phyloP scores from a whole-genome alignment of 1,140 invertebrate genomes.

The Pseudobourletiella spinata region DNA sequence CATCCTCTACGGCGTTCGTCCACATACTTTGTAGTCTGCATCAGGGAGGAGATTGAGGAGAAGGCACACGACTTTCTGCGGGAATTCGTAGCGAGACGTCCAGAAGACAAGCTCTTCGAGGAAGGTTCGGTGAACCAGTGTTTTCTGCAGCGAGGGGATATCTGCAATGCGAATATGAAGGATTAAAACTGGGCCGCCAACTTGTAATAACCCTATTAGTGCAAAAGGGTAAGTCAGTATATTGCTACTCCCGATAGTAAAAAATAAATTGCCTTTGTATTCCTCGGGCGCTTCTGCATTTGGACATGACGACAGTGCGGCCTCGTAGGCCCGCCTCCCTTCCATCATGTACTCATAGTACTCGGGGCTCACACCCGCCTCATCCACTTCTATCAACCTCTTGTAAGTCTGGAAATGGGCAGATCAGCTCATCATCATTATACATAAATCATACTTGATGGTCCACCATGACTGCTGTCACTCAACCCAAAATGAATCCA shows the following conservation, averaged over 20 bases:
- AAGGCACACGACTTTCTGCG: constrained; percentile 89
- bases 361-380: constrained; percentile 45
- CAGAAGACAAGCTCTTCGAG: constrained; percentile 95
- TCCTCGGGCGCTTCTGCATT: constrained; percentile 73
- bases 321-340: constrained; percentile 65
- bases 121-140: constrained; percentile 73
- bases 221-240: too few relatives aligned
- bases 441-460: neutral
- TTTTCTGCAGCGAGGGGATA: constrained; percentile 67
- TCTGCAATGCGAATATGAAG: constrained; percentile 46
- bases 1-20: constrained; percentile 1
- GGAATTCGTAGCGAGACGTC: constrained; percentile 95
- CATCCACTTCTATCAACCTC: constrained; percentile 39
- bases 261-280: constrained; percentile 38
- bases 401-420: constrained; percentile 41
- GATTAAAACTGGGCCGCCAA: neutral
- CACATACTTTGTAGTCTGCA: constrained; percentile 81
- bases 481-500: too few relatives aligned
- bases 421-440: neutral
- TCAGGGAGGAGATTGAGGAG: constrained; percentile 93
- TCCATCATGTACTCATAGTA: constrained; percentile 55
- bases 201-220: neutral
- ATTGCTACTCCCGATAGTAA: too few relatives aligned
- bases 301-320: constrained; percentile 64
- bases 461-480: neutral